phyloP scores from a whole-genome alignment of 2,888 invertebrate species.

The Cephus rjabovi region DNA sequence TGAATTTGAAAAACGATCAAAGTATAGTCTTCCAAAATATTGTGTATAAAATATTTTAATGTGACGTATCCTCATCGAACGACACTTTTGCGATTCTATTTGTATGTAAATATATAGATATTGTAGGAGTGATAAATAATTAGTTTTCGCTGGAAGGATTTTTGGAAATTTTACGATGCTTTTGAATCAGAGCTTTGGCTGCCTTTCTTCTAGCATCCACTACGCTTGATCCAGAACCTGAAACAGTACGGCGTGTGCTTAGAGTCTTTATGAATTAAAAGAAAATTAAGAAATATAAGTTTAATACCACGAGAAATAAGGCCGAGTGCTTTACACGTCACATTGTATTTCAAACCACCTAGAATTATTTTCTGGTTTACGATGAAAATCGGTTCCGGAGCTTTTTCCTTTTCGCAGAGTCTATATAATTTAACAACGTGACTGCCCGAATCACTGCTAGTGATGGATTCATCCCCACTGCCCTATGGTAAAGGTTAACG shows the following conservation, averaged over 20 bases:
- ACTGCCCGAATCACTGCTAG: background rate
- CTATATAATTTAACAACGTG: slow-evolving; percentile 36
- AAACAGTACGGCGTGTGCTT: background rate
- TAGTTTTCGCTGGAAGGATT: background rate
- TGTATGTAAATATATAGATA: background rate
- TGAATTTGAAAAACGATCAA: background rate
- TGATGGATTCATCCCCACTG: background rate
- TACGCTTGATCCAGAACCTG: slow-evolving; percentile 36
- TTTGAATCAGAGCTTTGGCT: slow-evolving; percentile 10
- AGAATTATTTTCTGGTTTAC: slow-evolving; percentile 16
- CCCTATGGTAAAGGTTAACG: background rate
- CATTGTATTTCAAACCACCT: slow-evolving; percentile 30
- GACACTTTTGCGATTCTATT: background rate
- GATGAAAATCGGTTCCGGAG: slow-evolving; percentile 34
- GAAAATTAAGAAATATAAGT: background rate
- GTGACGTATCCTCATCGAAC: background rate
- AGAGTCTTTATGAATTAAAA: background rate
- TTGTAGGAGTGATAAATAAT: background rate
- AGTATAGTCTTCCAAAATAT: background rate
- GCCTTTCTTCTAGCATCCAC: slow-evolving; percentile 30
- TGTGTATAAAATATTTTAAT: background rate
- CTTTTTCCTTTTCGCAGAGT: slow-evolving; percentile 37
- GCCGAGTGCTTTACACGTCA: slow-evolving; percentile 40
- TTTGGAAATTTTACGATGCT: background rate
- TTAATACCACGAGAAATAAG: slow-evolving; percentile 32